A percentile compares a stretch with the other conserved stretches of the same genome.
Evolutionary conservation across 2,888 invertebrate species (phyloP).

Genomic region (Eupeodes latifasciatus): DNA sequence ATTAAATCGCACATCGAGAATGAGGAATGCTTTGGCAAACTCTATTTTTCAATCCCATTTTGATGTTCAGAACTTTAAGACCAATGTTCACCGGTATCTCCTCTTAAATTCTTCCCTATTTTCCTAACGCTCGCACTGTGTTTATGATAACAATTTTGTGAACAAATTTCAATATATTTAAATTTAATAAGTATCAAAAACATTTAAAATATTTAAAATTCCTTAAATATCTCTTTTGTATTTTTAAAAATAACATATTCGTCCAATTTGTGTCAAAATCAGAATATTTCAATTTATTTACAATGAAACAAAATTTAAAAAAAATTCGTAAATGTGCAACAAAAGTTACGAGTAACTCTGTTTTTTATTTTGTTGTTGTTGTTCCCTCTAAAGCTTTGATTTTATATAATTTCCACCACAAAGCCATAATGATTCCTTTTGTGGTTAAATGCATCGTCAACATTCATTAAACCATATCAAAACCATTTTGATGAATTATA

Average conservation of each 20-base stretch:
- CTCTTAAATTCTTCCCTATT: no score
- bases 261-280: background rate
- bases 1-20: no score
- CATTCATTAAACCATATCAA: constrained; percentile 12
- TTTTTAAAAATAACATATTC: background rate
- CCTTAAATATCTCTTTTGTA: no score
- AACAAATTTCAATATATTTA: no score
- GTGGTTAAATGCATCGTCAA: constrained; percentile 22
- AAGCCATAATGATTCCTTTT: constrained; percentile 32
- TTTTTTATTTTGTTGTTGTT: background rate
- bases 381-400: background rate
- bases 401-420: constrained; percentile 16
- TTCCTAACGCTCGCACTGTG: no score
- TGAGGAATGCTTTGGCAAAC: no score
- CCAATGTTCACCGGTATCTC: no score
- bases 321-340: background rate
- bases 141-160: no score
- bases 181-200: no score
- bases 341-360: background rate
- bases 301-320: background rate
- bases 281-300: background rate
- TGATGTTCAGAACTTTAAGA: no score
- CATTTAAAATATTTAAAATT: no score
- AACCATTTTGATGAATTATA: constrained; percentile 15
- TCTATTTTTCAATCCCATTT: no score